Base-by-base conservation (phyloP, 2,888 invertebrate species). In the Lacanobia oleracea region DNA sequence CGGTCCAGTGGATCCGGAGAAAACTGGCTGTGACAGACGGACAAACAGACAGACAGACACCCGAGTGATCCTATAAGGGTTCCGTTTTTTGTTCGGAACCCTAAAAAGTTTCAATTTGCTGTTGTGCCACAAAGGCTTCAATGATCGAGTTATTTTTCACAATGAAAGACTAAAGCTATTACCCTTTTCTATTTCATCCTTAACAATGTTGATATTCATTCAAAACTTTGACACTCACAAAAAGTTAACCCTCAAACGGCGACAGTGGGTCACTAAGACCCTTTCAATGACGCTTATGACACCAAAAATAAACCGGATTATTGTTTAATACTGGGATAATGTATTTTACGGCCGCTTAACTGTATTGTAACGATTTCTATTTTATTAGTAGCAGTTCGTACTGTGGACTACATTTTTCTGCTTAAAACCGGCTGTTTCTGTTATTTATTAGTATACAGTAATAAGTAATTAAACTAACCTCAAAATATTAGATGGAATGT, bases 341-440 rank as follows among this genome's bases (percentile, higher is more conserved):
- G 75, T 86, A 79, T 88, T 89, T 87, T 87, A 89, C 84, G 89
- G 86, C 83, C 85, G 74, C 77, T 75, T 89, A 89, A 89, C 88
- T 88, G 89, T 89, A 79, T 78, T 86, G 74, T 72, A 77, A 72
- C 74, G 83, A 85, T 87, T 87, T 87, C 85, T 87, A 79, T 87
- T 85, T 87, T 87, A 87, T 87, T 86, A 75, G 77, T 72, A 67
- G 54, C 62, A 75, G 60, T 74, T 69, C 40, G 63, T 84, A 82
- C 57, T 67, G 59, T 76, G 81, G 74, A 81, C 86, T 81, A 86
- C 75, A 85, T 86, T 83, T 84, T 86, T 83, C 72, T 78, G 76
- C 86, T 73, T 71, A 72, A 71, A 83, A 86, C 87, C 77, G 71
- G 86, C 72, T 80, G 60, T 76, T 76, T 78, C 75, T 67, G 68